Base-by-base conservation (phyloP, 2,888 invertebrate genomes). In the Dromius quadrimaculatus region DNA sequence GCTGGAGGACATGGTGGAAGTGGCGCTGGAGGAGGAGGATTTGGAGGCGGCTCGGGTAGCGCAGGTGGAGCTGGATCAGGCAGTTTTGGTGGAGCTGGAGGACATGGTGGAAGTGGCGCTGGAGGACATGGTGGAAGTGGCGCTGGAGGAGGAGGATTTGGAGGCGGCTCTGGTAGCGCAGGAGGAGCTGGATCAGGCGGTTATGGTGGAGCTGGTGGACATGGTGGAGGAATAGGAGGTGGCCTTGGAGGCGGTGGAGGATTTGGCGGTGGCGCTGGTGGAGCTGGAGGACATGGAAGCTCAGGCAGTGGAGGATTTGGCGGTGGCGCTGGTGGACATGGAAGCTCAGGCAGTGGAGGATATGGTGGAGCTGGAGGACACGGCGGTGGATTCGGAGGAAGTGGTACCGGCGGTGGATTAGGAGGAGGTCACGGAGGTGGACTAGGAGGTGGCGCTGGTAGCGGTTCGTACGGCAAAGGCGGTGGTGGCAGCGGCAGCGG, bases 151-250 rank as follows among this genome's bases (percentile, higher is more conserved):
- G 72, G 68, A 50, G 43, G 71, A 1, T 59, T 66, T 41, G 71
- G 73, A 5, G 45, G 34, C 68, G 72, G 73, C 13, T 8, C n/a
- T 9, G 69, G 62, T 8, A 20, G 20, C 8, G 28, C 38, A 8
- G 69, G 62, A 5, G 34, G 20, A 6, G 28, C 38, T 9, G 41
- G 54, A 23, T 61, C 68, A 32, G 71, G 73, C 57, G 57, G 15
- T 20, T 38, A 34, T 41, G 71, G n/a, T 13, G 68, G 41, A 68
- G 71, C 32, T 47, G 61, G 54, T 36, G 71, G 11, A 8, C 72
- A 71, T 64, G 57, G 73, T 1, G 72, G 68, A 23, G 36, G n/a
- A n/a, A n/a, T n/a, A n/a, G n/a, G 65, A 0, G 69, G 71, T 38
- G 70, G 72, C 3, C 47, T 47, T 71, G 73, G 73, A 19, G 17